Evolutionary conservation across 2,113 vertebrate genomes (phyloP).

Genomic region (Amphilophus citrinellus): DNA sequence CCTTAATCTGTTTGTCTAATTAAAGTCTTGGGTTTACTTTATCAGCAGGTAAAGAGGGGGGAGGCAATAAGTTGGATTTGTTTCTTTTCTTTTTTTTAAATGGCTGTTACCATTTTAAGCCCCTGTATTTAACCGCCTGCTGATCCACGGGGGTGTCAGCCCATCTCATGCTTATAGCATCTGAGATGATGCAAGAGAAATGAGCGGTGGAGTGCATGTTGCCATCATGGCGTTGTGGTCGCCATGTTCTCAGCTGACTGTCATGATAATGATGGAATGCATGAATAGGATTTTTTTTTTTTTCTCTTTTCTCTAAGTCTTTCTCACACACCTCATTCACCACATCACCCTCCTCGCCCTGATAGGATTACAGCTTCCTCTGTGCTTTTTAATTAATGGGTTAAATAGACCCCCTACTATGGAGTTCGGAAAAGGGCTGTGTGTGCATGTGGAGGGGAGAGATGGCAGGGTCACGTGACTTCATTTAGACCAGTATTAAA

Average conservation of each 20-base stretch:
- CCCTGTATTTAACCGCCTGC: conserved; percentile 32
- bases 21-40: conserved; percentile 53
- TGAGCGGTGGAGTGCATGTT: neutral
- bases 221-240: neutral
- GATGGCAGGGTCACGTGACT: conserved; percentile 61
- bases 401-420: conserved; percentile 80
- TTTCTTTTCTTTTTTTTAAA: neutral
- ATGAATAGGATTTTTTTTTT: conserved; percentile 21
- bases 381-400: conserved; percentile 80
- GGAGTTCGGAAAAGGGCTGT: conserved; percentile 47
- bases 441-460: conserved; percentile 29
- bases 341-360: conserved; percentile 53
- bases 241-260: conserved; percentile 30
- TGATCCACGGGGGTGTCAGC: conserved; percentile 9
- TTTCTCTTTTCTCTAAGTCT: neutral
- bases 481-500: conserved; percentile 67
- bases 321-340: conserved; percentile 13
- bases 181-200: neutral
- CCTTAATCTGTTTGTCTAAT: conserved; percentile 62
- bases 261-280: conserved; percentile 39
- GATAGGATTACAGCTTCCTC: conserved; percentile 80
- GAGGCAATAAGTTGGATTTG: conserved; percentile 32
- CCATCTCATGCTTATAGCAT: neutral
- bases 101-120: conserved; percentile 67
- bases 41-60: conserved; percentile 43